Evolutionary conservation across 2,113 vertebrate species (phyloP).

Genomic region (Forbesichthys agassizii): DNA sequence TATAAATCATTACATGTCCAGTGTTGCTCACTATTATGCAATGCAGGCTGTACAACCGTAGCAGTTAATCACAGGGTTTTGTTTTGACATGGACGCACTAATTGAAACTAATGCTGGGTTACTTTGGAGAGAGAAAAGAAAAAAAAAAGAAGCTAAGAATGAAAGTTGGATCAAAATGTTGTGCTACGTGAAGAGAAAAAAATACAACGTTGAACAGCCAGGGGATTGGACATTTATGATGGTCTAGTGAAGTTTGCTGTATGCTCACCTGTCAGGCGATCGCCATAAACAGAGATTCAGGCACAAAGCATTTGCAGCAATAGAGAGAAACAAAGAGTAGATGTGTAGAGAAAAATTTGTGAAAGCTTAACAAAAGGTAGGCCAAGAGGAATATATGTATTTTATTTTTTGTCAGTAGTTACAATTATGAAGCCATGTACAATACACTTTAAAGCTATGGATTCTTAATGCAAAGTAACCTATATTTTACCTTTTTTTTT

Average conservation of each 20-base stretch:
- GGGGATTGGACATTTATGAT: slow-evolving; percentile 62
- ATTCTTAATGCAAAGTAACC: too few relatives aligned
- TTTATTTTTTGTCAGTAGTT: too few relatives aligned
- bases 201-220: slow-evolving; percentile 3
- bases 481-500: too few relatives aligned
- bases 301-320: not conserved
- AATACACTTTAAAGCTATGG: too few relatives aligned
- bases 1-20: slow-evolving; percentile 58
- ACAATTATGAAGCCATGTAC: too few relatives aligned
- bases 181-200: slow-evolving; percentile 25
- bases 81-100: slow-evolving; percentile 45
- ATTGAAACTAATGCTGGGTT: slow-evolving; percentile 55
- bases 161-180: too few relatives aligned
- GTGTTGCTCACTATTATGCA: slow-evolving; percentile 15
- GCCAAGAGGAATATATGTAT: too few relatives aligned
- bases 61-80: slow-evolving; percentile 47
- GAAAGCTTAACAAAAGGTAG: too few relatives aligned
- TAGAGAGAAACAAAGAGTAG: slow-evolving; percentile 9
- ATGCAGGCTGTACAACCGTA: slow-evolving; percentile 9
- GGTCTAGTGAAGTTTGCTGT: slow-evolving; percentile 69
- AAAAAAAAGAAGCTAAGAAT: too few relatives aligned
- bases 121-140: slow-evolving; percentile 9
- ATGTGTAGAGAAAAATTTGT: too few relatives aligned
- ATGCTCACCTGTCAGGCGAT: slow-evolving; percentile 61
- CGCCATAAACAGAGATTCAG: slow-evolving; percentile 27